These are phyloP conservation scores for Mimachlamys varia DNA, from an alignment of 2,888 invertebrate genomes.

Conservation along the genomic window DNA sequence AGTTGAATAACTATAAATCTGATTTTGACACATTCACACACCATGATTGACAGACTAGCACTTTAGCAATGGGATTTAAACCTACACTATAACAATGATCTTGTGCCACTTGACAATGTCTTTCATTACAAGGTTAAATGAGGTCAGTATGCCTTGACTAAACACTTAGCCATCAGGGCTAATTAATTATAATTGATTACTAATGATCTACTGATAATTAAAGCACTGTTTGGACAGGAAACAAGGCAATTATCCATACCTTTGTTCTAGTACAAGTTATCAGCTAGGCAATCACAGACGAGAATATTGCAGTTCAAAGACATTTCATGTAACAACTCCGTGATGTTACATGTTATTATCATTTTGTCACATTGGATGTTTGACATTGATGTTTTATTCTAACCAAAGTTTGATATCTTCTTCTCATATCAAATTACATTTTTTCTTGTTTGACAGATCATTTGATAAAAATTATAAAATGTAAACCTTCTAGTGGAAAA, in stretches of 20 bases:
- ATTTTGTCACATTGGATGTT: neutral
- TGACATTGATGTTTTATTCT: neutral
- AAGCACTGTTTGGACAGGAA: neutral
- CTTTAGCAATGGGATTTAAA: slow-evolving; percentile 14
- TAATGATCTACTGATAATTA: slow-evolving; percentile 14
- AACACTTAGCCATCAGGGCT: neutral
- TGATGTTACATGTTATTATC: neutral
- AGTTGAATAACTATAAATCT: neutral
- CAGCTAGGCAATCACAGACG: neutral
- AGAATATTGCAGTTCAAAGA: slow-evolving; percentile 17
- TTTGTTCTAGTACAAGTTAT: neutral
- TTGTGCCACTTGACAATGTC: neutral
- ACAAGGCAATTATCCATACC: neutral
- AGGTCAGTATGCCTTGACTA: slow-evolving; percentile 20
- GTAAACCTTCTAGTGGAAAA: neutral
- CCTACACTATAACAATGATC: neutral
- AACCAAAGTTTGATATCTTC: slow-evolving; percentile 24
- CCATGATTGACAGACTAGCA: slow-evolving; percentile 17
- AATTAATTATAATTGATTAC: slow-evolving; percentile 34
- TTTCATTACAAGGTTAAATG: slow-evolving; percentile 9
- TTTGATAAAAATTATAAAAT: neutral
- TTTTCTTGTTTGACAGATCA: neutral
- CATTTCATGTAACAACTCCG: neutral
- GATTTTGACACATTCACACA: neutral
- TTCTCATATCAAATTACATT: slow-evolving; percentile 28